These are phyloP conservation scores for Nannospalax galili DNA, from an alignment of 2,113 vertebrate species.

Conservation along the genomic window DNA sequence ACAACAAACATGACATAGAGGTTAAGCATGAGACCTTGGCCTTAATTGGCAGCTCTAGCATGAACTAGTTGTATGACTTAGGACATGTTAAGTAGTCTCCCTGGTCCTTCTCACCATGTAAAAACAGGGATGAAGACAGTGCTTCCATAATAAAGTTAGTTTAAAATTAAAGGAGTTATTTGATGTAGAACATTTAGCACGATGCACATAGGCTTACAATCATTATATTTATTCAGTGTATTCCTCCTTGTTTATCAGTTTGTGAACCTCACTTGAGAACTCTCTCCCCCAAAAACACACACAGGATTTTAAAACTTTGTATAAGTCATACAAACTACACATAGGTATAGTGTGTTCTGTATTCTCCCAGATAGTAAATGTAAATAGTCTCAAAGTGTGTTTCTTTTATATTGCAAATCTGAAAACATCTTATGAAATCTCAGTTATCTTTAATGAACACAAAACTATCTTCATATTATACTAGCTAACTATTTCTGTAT, in stretches of 20 bases:
- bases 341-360: background rate
- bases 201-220: background rate
- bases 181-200: too few relatives aligned
- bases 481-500: background rate
- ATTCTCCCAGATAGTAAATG: background rate
- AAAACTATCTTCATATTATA: background rate
- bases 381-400: background rate
- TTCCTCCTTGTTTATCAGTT: background rate
- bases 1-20: background rate
- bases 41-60: background rate
- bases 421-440: background rate
- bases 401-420: background rate
- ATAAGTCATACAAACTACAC: background rate
- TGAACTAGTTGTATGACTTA: background rate
- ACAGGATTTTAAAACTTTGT: background rate
- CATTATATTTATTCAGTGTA: background rate
- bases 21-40: background rate
- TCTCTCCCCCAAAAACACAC: background rate
- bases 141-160: background rate
- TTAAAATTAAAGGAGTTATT: background rate
- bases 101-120: background rate
- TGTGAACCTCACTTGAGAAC: background rate
- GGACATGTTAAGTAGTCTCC: background rate
- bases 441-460: too few relatives aligned
- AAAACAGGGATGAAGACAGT: background rate